Evolutionary conservation across 2,113 vertebrate genomes (phyloP), one percentile per base, ranked within the genome.

Genomic region (Amia ocellicauda): DNA sequence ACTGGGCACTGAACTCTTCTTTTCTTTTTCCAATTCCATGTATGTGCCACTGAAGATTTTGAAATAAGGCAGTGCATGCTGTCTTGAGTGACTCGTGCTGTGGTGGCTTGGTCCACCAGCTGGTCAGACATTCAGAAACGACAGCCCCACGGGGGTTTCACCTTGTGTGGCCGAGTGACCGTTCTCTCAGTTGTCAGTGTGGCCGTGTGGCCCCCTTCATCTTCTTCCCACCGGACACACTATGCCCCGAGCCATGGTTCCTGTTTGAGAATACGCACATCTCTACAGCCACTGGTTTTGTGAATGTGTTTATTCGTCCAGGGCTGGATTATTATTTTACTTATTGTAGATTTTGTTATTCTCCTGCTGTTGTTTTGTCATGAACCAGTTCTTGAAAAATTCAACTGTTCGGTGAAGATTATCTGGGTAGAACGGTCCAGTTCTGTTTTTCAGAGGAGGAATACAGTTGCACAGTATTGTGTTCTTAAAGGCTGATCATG

Each of bases 91-190:
- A 47, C 43, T 47, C 43, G 16, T 47, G 16, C 43, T 1, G 43
- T 47, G 43, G 43, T 2, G 16, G 43, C n/a, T 14, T 47, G 43
- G 43, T 47, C 43, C 3, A 47, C 16, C 43, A 47, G 43, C 43
- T 47, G 43, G n/a, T n/a, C 14, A 47, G 13, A 47, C 14, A 16
- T 2, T 47, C 1, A 3, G 14, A 2, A 47, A 47, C 8, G 16
- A 1, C n/a, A 14, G n/a, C 14, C 3, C 4, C 40, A 42, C 14
- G 53, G 54, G 23, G 41, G 17, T 20, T 27, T 64, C 24, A 7
- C 4, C 52, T 41, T 56, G 62, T 45, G 62, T 63, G 62, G 36
- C 51, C 40, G 17, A 19, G 53, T 64, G 41, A 20, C 28, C 22
- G 26, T 17, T 14, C 24, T 27, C 58, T 8, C 23, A 2, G 14